Evolutionary conservation across 1,140 invertebrate species (phyloP).

Genomic region (Drosophila pseudoananassae): DNA sequence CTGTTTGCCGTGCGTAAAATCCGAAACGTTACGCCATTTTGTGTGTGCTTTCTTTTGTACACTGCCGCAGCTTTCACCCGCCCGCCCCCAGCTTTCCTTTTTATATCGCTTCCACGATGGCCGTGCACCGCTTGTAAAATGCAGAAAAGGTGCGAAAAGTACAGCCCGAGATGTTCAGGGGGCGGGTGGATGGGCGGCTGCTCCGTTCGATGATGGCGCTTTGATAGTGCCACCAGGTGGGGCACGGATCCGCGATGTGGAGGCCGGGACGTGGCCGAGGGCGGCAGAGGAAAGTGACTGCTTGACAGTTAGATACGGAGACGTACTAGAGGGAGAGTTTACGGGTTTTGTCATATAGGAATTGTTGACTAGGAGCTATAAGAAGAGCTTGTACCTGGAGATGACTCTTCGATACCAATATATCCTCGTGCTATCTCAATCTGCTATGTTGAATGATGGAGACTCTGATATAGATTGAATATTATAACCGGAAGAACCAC

Average conservation of each 20-base stretch:
- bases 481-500: no score
- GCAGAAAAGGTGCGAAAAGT: slow-evolving; percentile 80
- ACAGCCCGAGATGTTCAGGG: slow-evolving; percentile 20
- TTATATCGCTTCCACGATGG: slow-evolving; percentile 18
- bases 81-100: slow-evolving; percentile 3
- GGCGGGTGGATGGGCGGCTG: slow-evolving; percentile 21
- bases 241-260: neutral
- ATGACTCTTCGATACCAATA: no score
- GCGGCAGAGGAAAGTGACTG: neutral
- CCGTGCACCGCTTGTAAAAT: slow-evolving; percentile 59
- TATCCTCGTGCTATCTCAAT: no score
- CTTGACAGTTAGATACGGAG: slow-evolving; percentile 4
- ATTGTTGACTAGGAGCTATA: slow-evolving; percentile 53
- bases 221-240: slow-evolving; percentile 47
- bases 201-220: slow-evolving; percentile 58
- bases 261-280: neutral
- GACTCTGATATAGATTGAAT: no score
- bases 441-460: no score
- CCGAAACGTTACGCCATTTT: slow-evolving; percentile 82
- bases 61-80: slow-evolving; percentile 12
- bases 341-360: neutral
- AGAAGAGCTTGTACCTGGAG: no score
- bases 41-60: slow-evolving; percentile 78
- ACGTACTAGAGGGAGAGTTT: slow-evolving; percentile 15
- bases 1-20: slow-evolving; percentile 82